Evolutionary conservation across 2,888 invertebrate genomes (phyloP), one percentile per base, ranked within the genome.

Genomic region (Pheosia tremula): DNA sequence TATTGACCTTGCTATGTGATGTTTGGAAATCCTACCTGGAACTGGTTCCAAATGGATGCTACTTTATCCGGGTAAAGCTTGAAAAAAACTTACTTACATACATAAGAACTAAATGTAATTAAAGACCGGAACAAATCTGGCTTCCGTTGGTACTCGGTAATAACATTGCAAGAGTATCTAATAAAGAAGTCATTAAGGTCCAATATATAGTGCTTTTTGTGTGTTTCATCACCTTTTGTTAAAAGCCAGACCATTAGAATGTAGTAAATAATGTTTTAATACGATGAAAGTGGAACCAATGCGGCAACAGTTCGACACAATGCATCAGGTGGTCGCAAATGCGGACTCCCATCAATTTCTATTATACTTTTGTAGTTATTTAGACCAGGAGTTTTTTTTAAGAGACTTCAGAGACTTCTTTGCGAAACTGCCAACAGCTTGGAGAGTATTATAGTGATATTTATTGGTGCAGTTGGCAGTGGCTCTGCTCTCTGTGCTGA

Each of bases 101-200:
- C 24, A 37, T 37, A 53, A 53, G 53, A 53, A 53, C 37, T 37
- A 53, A 53, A 53, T 11, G 53, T 37, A 53, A 53, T 53, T 53
- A 52, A 36, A 24, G 6, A 37, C 3, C 53, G 53, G 37, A 53
- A 53, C 53, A 37, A 53, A 53, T 53, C n/a, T 53, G 37, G 10
- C 37, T 53, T 53, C 53, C 53, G 53, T 53, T 37, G 50, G 13
- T 8, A 13, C 50, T 50, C 24, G 9, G 50, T 24, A 8, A 50
- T 9, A 24, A 10, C 24, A 50, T 24, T 24, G 50, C 24, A 50
- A 50, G 50, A 50, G 50, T 24, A 24, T 50, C 24, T 50, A 50
- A 50, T 24, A 24, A 24, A 50, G 10, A 24, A 10, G 7, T 47
- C 47, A 9, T 13, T 24, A 50, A 24, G 13, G 24, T 24, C 3